Evolutionary conservation across 2,888 invertebrate species (phyloP), one percentile per base, ranked within the genome.

Genomic region (Monoplex corrugatus): DNA sequence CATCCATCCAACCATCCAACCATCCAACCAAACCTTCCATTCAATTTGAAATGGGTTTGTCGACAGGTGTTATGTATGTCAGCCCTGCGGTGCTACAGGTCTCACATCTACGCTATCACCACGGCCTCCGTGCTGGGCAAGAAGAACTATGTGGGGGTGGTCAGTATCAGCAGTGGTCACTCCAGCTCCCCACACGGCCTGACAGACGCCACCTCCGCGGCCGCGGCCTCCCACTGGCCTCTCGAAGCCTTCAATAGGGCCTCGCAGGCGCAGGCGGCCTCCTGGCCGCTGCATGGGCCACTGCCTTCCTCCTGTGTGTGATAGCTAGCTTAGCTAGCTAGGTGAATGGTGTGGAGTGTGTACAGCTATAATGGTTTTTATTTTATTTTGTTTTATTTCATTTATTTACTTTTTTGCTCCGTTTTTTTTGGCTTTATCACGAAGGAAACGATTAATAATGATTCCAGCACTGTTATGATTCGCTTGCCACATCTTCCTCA

Each of bases 101-200:
- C 94, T 63, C 93, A 95, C 89, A 93, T 93, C 0, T 96, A 96
- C 92, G 94, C 94, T 23, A 94, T 96, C 38, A 96, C 96, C 13
- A 95, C 93, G 32, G 93, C 94, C 19, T 95, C 95, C 38, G 90
- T 92, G 35, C 90, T 95, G 44, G 94, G 94, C 38, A 95, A 94
- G 91, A 94, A 93, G 87, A 96, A 96, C 91, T 93, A 95, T 91
- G 93, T 95, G 10, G 95, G 95, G 0, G 90, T 94, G 3, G 93
- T 94, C 92, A 93, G 93, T 16, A 23, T 91, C 10, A 91, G 91
- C n/a, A 90, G 87, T n/a, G 89, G 89, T 13, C 89, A 88, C n/a
- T 89, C 90, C 19, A 23, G 80, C 57, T 35, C 72, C 35, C 13
- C 80, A 19, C 44, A 38, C 0, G 32, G 50, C 6, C 87, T 68